Evolutionary conservation across 2,888 invertebrate species (phyloP), one percentile per base, ranked within the genome.

Genomic region (Lithophane semibrunnea): DNA sequence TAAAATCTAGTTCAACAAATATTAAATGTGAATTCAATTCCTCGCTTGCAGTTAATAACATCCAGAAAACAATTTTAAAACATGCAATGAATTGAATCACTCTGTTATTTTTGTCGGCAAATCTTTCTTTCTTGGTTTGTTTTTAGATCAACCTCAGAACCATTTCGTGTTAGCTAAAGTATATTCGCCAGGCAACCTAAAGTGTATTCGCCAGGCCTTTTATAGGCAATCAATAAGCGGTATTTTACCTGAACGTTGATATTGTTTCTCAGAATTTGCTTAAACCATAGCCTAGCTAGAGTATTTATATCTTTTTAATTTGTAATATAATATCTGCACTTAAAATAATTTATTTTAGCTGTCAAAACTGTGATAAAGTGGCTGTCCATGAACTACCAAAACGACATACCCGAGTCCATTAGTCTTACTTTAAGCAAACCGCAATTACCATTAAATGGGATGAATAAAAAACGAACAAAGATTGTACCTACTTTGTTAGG

Each of bases 361-460:
- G 18, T 12, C 24, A 66, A 47, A 49, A 66, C 42, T n/a, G 21
- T 10, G 13, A n/a, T 56, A 24, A 75, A 67, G 66, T 61, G n/a
- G 18, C 63, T 67, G 72, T 24, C 72, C 79, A 52, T 79, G 79
- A 80, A 73, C 68, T 18, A n/a, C 13, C 29, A 10, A 63, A 70
- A 64, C 21, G 10, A 7, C 65, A 60, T 21, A 12, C 56, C 24
- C 44, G 7, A 18, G 10, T 42, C 67, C 54, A 60, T 58, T 66
- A 37, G 44, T 64, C 49, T 69, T 13, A 42, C 63, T 68, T 66
- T 56, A 58, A 58, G 5, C 18, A 58, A 68, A 21, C 16, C 7
- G 21, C 24, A 54, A 60, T 61, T 52, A 54, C 24, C 16, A 63
- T 71, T 71, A 37, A 67, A 29, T 66, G 21, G 18, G 42, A 68